Evolutionary conservation across 2,797 vertebrate genomes (phyloP).

Genomic region (Arctocebus calabarensis): DNA sequence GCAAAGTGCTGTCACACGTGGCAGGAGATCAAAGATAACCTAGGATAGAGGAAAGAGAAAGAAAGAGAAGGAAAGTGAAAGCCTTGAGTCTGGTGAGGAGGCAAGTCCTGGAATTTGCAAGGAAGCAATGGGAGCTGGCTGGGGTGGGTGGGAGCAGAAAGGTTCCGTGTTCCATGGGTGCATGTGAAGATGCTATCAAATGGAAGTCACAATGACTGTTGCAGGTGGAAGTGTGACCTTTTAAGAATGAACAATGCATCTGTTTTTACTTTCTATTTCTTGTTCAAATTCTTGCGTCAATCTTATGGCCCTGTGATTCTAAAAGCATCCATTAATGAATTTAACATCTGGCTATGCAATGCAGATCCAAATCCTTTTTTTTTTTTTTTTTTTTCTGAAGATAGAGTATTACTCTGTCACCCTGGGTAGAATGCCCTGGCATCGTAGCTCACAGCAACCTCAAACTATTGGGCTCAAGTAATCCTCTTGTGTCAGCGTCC

Average conservation of each 20-base stretch:
- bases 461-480: too few relatives aligned
- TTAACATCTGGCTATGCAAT: slow-evolving; percentile 53
- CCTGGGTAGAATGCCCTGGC: too few relatives aligned
- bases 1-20: neutral
- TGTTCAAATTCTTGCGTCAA: neutral
- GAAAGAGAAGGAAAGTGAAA: neutral
- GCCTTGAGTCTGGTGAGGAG: neutral
- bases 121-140: neutral
- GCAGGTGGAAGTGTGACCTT: neutral
- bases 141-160: neutral
- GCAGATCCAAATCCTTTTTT: neutral
- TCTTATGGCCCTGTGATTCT: neutral
- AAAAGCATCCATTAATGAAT: slow-evolving; percentile 58
- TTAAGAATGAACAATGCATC: neutral
- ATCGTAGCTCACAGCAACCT: too few relatives aligned
- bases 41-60: too few relatives aligned
- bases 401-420: too few relatives aligned
- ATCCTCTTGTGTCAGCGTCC: too few relatives aligned
- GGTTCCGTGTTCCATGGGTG: neutral
- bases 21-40: neutral
- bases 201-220: neutral
- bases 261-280: slow-evolving; percentile 52
- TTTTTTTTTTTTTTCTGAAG: too few relatives aligned
- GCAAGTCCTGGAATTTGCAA: neutral
- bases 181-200: neutral